Evolutionary conservation across 2,113 vertebrate genomes (phyloP), one percentile per base, ranked within the genome.

Genomic region (Stigmatopora nigra): DNA sequence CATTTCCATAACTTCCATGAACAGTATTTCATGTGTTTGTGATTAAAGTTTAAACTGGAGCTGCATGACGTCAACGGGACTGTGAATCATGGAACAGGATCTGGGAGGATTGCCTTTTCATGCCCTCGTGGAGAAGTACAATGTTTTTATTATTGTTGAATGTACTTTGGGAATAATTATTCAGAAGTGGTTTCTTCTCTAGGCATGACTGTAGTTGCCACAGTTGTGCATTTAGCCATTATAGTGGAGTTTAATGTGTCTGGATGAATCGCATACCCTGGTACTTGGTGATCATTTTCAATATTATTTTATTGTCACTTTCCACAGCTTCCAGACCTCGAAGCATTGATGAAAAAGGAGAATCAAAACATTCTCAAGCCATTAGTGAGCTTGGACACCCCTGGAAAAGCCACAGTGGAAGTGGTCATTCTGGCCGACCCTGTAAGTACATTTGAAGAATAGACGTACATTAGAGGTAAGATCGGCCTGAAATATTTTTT

Each of bases 331-430:
- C 89, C 92, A 0, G 73, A 66, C 38, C 90, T 98, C 0, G 94
- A 98, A 83, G 89, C 83, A 1, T 77, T 92, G 72, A 93, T 98
- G 91, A 94, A 92, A 80, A 93, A 89, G 62, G 92, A 98, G 78
- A 91, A 92, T 1, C 93, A 97, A 71, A 95, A 90, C 53, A 95
- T 99, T 63, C 70, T 98, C 61, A 97, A 92, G 0, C 94, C 97
- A 0, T 84, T 99, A 6, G 92, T 98, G 73, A 97, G 95, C 72
- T 82, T 99, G 82, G 95, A 99, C 62, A 98, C 96, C 0, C 95
- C 96, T 0, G 97, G 95, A 69, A 99, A 99, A 82, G 93, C 95
- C n/a, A 97, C 95, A 0, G 96, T 98, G 3, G 94, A 98, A 73
- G 96, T 98, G 63, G 89, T 99, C 14, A 98, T 99, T 73, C 84